Percentiles rank a stretch among this genome's conserved stretches.
phyloP scores from a whole-genome alignment of 2,797 vertebrate species.

The Crocodylus rhombifer region DNA sequence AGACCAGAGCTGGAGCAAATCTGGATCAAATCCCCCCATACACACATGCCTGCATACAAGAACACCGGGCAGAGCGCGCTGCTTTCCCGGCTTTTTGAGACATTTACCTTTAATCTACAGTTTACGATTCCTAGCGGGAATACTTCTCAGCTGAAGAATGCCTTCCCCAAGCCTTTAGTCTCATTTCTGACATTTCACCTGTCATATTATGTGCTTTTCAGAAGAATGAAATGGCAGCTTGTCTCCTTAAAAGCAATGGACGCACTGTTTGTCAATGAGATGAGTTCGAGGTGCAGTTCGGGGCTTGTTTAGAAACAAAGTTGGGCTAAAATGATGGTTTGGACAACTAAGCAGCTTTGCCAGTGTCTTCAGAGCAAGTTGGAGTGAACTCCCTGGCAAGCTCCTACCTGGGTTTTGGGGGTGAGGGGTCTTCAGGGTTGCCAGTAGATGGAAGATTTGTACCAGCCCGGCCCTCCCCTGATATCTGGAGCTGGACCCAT shows the following conservation, averaged over 20 bases:
- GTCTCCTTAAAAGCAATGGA: neutral
- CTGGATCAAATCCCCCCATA: fast-evolving
- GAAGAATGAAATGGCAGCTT: neutral
- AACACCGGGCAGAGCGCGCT: fast-evolving
- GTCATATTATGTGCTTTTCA: neutral
- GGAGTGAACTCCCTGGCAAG: fast-evolving
- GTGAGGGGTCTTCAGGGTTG: too few species aligned
- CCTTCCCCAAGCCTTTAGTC: constrained; percentile 11
- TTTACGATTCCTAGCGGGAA: neutral
- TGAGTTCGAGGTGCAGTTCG: fast-evolving
- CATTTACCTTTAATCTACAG: neutral
- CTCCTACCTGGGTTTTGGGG: too few species aligned
- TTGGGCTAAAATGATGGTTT: neutral
- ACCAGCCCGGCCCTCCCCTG: neutral
- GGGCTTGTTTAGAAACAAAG: neutral
- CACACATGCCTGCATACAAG: fast-evolving
- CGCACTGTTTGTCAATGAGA: neutral
- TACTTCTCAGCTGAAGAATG: constrained; percentile 14
- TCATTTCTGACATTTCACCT: constrained; percentile 11
- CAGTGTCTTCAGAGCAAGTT: fast-evolving
- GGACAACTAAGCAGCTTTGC: neutral
- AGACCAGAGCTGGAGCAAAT: neutral
- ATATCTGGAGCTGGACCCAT: neutral
- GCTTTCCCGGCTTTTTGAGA: neutral
- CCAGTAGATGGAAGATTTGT: neutral